phyloP scores from a whole-genome alignment of 2,113 vertebrate genomes.

The Scomber scombrus region DNA sequence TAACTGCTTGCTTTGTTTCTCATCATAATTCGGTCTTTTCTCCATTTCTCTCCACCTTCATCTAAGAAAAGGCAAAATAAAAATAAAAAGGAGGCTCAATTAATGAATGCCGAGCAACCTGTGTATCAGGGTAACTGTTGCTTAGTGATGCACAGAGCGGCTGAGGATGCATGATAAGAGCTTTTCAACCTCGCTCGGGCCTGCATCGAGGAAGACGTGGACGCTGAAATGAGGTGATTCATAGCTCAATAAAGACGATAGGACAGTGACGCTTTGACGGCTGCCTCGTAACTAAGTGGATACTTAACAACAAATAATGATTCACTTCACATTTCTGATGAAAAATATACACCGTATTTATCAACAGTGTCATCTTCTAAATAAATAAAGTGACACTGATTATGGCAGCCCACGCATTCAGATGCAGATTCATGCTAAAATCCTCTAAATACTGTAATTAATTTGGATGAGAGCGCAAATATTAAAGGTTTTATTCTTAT shows the following conservation, averaged over 20 bases:
- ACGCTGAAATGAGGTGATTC: slow-evolving; percentile 44
- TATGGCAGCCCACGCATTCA: neutral
- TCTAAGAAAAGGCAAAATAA: neutral
- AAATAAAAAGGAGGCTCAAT: neutral
- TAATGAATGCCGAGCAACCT: slow-evolving; percentile 2
- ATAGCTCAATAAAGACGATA: slow-evolving; percentile 10
- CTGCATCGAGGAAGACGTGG: slow-evolving; percentile 1
- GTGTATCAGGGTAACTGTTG: slow-evolving; percentile 55
- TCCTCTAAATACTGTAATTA: neutral
- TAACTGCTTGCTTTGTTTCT: slow-evolving; percentile 1
- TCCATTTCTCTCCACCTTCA: neutral
- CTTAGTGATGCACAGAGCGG: slow-evolving; percentile 50
- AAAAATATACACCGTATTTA: neutral
- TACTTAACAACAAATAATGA: neutral
- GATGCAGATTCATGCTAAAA: neutral
- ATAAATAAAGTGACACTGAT: neutral
- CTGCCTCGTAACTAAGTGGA: neutral
- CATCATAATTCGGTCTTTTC: neutral
- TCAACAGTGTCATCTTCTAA: neutral
- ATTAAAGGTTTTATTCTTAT: neutral
- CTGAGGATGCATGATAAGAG: slow-evolving; percentile 33
- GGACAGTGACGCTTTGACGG: slow-evolving; percentile 1
- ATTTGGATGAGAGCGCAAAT: neutral
- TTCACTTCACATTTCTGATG: too few relatives aligned
- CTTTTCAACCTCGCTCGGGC: slow-evolving; percentile 17